phyloP scores from a whole-genome alignment of 2,888 invertebrate genomes.

The Oeneis ivallda region DNA sequence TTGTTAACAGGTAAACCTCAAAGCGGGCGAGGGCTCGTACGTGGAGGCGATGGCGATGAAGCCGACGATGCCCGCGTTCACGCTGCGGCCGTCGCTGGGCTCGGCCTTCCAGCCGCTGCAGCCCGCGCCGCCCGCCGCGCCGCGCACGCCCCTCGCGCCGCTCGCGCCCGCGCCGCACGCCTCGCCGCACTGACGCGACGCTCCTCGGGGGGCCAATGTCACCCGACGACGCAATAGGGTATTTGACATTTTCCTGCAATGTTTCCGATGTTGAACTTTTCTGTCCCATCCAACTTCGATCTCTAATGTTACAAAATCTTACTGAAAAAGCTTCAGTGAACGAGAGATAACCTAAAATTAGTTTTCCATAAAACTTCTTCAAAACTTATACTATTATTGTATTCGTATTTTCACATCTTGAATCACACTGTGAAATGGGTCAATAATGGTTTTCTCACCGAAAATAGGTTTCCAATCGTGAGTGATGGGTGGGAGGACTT shows the following conservation, averaged over 20 bases:
- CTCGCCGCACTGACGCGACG: slow-evolving; percentile 34
- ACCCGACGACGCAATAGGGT: slow-evolving; percentile 22
- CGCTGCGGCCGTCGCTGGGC: slow-evolving; percentile 89
- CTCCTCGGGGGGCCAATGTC: slow-evolving; percentile 12
- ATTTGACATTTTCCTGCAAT: slow-evolving; percentile 23
- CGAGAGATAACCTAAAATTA: too few species aligned
- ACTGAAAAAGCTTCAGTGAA: too few species aligned
- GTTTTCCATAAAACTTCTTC: too few species aligned
- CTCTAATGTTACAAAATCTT: not conserved
- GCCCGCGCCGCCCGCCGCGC: slow-evolving; percentile 48
- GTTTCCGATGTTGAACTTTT: slow-evolving; percentile 12
- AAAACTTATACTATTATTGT: too few species aligned
- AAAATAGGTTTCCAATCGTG: too few species aligned
- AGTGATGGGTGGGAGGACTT: too few species aligned
- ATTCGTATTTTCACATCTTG: too few species aligned
- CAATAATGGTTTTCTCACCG: too few species aligned
- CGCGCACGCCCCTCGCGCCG: slow-evolving; percentile 38
- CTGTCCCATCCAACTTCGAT: not conserved
- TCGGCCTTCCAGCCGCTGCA: slow-evolving; percentile 90
- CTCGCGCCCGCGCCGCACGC: slow-evolving; percentile 39
- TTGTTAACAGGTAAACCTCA: slow-evolving; percentile 81
- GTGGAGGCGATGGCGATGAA: slow-evolving; percentile 75
- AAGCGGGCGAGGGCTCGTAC: slow-evolving; percentile 73
- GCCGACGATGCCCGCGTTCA: slow-evolving; percentile 85
- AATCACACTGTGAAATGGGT: too few species aligned